Conservation (phyloP, 2,797 vertebrate species). For the Poecilia picta region DNA sequence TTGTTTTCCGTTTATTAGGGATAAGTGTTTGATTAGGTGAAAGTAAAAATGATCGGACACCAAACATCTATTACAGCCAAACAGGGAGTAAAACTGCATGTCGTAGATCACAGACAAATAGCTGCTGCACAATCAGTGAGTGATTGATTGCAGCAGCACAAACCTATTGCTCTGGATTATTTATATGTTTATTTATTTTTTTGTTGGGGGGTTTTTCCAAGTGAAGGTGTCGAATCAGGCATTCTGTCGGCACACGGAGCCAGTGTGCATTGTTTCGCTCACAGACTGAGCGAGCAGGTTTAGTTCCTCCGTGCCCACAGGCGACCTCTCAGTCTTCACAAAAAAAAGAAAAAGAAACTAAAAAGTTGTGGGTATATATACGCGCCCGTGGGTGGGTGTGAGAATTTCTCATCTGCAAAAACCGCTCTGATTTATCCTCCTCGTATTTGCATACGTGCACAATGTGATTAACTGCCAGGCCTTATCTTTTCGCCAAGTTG, state of each 20-base stretch:
- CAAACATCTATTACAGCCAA: constrained; percentile 10
- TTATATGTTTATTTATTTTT: constrained; percentile 11
- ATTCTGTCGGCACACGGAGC: constrained; percentile 6
- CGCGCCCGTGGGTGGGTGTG: constrained; percentile 30
- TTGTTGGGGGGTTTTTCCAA: constrained; percentile 2
- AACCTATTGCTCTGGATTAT: constrained; percentile 14
- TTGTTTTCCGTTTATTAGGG: constrained; percentile 59
- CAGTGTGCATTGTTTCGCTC: constrained; percentile 26
- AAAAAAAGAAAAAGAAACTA: not conserved
- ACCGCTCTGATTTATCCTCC: constrained; percentile 61
- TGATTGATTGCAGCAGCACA: constrained; percentile 11
- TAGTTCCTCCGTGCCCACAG: constrained; percentile 36
- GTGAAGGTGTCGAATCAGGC: constrained; percentile 9
- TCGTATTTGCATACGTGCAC: constrained; percentile 69
- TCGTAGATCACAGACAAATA: constrained; percentile 20
- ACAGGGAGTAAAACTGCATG: constrained; percentile 15
- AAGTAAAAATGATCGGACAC: constrained; percentile 35
- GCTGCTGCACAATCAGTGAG: constrained; percentile 19
- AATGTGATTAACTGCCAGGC: constrained; percentile 70
- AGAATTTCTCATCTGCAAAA: constrained; percentile 55
- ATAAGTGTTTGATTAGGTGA: constrained; percentile 47
- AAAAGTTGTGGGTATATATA: constrained; percentile 22
- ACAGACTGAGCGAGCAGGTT: constrained; percentile 49
- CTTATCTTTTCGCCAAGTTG: constrained; percentile 61
- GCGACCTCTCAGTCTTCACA: constrained; percentile 27